Evolutionary conservation across 2,888 invertebrate genomes (phyloP).

Genomic region (Dione juno): DNA sequence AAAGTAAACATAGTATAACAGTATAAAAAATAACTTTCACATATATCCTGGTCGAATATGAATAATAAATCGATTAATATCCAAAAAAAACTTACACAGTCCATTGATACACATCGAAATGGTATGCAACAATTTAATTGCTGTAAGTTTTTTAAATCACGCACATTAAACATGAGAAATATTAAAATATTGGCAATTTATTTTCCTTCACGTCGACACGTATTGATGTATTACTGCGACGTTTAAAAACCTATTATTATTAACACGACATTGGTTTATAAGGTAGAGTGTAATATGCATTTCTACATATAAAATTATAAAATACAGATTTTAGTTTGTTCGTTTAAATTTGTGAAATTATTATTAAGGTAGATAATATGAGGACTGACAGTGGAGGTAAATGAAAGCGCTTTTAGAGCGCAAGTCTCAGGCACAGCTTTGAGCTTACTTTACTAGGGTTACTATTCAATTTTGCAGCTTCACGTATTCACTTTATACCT

Average conservation of each 20-base stretch:
- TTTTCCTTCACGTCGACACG: constrained; percentile 51
- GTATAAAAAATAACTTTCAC: not conserved
- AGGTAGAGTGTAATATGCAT: constrained; percentile 51
- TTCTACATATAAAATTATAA: not conserved
- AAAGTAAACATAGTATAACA: too few species aligned
- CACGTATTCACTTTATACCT: too few species aligned
- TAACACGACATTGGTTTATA: constrained; percentile 59
- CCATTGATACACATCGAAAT: constrained; percentile 41
- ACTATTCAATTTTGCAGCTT: too few species aligned
- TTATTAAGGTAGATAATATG: too few species aligned
- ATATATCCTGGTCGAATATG: constrained; percentile 1
- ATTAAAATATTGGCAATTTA: constrained; percentile 53
- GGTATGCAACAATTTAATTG: constrained; percentile 52
- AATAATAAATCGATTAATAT: constrained; percentile 24
- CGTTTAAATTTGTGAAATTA: not conserved
- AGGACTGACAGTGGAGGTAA: too few species aligned
- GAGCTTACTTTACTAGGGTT: too few species aligned
- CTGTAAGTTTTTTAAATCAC: constrained; percentile 46
- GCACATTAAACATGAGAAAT: constrained; percentile 49
- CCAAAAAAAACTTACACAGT: constrained; percentile 12
- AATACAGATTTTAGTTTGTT: constrained; percentile 3
- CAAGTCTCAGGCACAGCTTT: too few species aligned
- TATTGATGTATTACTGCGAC: constrained; percentile 61
- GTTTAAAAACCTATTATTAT: constrained; percentile 77
- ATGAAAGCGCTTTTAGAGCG: too few species aligned